Conservation (phyloP, 2,888 invertebrate genomes). For the Spialia ferax region DNA sequence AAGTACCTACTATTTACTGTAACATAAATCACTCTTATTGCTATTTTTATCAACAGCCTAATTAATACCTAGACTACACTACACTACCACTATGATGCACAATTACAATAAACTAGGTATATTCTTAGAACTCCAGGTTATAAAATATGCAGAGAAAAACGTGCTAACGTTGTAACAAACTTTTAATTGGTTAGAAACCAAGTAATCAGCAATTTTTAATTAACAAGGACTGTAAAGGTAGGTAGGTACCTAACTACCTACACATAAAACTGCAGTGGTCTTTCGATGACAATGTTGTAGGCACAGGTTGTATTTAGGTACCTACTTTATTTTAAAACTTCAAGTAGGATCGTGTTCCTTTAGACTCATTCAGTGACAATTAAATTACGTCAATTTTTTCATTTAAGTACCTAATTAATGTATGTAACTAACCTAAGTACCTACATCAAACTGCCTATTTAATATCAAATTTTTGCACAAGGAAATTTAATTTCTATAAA, state of each 20-base stretch:
- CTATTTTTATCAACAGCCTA: neutral
- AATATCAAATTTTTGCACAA: neutral
- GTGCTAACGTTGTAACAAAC: constrained; percentile 12
- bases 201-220: constrained; percentile 4
- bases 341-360: too few species aligned
- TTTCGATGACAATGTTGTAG: neutral
- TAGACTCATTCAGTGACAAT: too few species aligned
- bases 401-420: too few species aligned
- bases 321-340: neutral
- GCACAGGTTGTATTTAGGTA: too few species aligned
- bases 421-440: too few species aligned
- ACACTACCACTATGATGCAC: neutral
- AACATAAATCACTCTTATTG: constrained; percentile 3
- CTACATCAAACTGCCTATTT: too few species aligned
- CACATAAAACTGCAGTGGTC: neutral
- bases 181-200: constrained; percentile 24
- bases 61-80: too few species aligned
- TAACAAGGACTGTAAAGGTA: too few species aligned
- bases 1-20: neutral
- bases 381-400: too few species aligned
- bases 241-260: too few species aligned
- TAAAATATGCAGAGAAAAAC: constrained; percentile 4
- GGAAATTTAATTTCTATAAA: neutral
- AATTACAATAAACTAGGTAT: neutral
- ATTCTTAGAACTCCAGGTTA: neutral